phyloP scores from a whole-genome alignment of 2,797 vertebrate species.

The Catostomus latipinnis region DNA sequence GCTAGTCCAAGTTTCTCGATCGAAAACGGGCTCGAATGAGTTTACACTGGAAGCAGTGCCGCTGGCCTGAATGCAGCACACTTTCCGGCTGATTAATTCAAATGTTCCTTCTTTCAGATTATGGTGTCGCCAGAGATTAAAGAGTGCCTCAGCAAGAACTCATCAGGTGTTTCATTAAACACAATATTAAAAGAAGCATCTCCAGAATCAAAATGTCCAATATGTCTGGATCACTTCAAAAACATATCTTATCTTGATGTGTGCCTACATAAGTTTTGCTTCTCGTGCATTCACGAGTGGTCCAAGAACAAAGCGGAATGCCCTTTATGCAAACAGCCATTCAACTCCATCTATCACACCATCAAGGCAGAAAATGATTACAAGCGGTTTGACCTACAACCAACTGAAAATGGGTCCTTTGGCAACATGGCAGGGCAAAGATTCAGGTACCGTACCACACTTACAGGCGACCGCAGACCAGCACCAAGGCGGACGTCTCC shows the following conservation, averaged over 20 bases:
- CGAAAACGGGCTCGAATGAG: no score
- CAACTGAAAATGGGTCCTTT: conserved; percentile 82
- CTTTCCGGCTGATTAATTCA: background rate
- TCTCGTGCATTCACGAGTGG: conserved; percentile 94
- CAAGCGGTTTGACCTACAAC: conserved; percentile 85
- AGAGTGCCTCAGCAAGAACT: conserved; percentile 62
- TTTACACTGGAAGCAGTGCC: background rate
- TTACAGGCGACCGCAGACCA: conserved; percentile 80
- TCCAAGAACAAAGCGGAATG: conserved; percentile 98
- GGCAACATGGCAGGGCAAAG: conserved; percentile 81
- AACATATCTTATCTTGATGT: conserved; percentile 89
- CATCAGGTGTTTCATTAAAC: conserved; percentile 73
- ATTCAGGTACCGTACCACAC: conserved; percentile 90
- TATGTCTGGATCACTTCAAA: conserved; percentile 92
- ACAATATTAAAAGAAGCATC: conserved; percentile 82
- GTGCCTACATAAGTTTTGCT: conserved; percentile 95
- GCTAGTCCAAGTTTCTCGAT: no score
- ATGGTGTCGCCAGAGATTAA: conserved; percentile 75
- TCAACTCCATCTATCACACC: conserved; percentile 91
- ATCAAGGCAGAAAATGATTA: conserved; percentile 92
- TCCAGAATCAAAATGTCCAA: conserved; percentile 95
- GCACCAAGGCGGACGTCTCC: conserved; percentile 74
- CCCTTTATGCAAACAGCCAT: conserved; percentile 93
- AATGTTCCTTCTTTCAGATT: conserved; percentile 56
- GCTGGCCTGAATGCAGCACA: background rate